Conservation (phyloP, 2,797 vertebrate species). For the Sebastes jordani region DNA sequence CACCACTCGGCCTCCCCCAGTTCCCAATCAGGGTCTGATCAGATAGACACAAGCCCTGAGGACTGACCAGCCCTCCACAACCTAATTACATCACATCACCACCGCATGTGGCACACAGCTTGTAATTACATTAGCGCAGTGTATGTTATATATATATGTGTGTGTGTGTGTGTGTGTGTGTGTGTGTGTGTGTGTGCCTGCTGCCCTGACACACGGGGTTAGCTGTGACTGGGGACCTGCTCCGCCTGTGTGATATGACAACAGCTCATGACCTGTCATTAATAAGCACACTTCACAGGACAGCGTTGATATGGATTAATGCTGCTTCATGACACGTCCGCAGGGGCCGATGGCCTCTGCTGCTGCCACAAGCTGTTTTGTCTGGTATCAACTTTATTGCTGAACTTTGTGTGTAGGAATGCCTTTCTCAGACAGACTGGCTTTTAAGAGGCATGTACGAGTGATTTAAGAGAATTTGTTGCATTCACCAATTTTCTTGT, state of each 20-base stretch:
- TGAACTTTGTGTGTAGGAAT: conserved; percentile 53
- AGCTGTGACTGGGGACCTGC: conserved; percentile 31
- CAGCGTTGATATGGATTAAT: conserved; percentile 56
- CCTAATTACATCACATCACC: conserved; percentile 80
- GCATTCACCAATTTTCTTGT: not conserved
- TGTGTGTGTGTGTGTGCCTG: conserved; percentile 47
- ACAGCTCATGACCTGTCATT: conserved; percentile 54
- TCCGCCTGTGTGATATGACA: conserved; percentile 42
- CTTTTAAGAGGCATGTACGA: not conserved
- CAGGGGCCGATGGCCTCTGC: conserved; percentile 36
- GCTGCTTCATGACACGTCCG: conserved; percentile 27
- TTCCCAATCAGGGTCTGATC: conserved; percentile 74
- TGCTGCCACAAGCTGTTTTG: conserved; percentile 15
- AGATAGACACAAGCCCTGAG: conserved; percentile 78
- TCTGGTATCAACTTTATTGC: conserved; percentile 22
- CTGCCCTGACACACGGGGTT: conserved; percentile 45
- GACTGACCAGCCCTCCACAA: conserved; percentile 74
- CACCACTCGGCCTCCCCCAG: conserved; percentile 27
- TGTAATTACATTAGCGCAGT: conserved; percentile 74
- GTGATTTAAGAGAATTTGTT: not conserved
- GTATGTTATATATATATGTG: conserved; percentile 42
- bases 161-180: conserved; percentile 50
- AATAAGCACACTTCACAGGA: conserved; percentile 52
- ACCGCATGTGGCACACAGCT: conserved; percentile 71
- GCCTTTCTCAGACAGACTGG: not conserved